phyloP scores from a whole-genome alignment of 2,113 vertebrate species.

The Telmatochromis sp. region DNA sequence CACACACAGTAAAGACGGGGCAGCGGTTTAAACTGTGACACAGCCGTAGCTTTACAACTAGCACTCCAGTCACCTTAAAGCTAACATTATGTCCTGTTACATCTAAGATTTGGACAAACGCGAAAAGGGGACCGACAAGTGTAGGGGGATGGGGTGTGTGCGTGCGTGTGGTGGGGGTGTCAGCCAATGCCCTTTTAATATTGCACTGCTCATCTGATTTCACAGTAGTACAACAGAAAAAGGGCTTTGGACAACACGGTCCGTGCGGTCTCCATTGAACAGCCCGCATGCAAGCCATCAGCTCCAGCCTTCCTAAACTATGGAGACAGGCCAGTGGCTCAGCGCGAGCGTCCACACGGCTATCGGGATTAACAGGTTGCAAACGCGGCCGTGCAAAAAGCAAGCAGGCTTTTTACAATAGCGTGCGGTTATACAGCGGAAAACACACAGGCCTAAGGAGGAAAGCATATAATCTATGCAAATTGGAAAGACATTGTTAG shows the following conservation, averaged over 20 bases:
- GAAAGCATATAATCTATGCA: neutral
- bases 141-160: neutral
- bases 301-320: neutral
- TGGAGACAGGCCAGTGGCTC: neutral
- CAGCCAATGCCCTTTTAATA: slow-evolving; percentile 98
- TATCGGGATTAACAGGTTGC: neutral
- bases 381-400: slow-evolving; percentile 36
- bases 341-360: neutral
- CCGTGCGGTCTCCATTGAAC: neutral
- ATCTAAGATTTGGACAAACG: slow-evolving; percentile 1
- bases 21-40: neutral
- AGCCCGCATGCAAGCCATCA: neutral
- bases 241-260: slow-evolving; percentile 82
- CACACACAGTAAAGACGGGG: neutral
- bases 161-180: slow-evolving; percentile 57
- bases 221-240: slow-evolving; percentile 96
- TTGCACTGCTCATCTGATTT: slow-evolving; percentile 93
- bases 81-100: neutral
- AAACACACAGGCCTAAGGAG: neutral
- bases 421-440: neutral
- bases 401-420: slow-evolving; percentile 7
- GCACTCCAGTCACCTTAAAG: neutral
- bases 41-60: neutral
- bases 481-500: neutral
- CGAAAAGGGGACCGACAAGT: neutral